These are phyloP conservation scores for Megalurothrips usitatus DNA, from an alignment of 2,888 invertebrate species.

Conservation along the genomic window DNA sequence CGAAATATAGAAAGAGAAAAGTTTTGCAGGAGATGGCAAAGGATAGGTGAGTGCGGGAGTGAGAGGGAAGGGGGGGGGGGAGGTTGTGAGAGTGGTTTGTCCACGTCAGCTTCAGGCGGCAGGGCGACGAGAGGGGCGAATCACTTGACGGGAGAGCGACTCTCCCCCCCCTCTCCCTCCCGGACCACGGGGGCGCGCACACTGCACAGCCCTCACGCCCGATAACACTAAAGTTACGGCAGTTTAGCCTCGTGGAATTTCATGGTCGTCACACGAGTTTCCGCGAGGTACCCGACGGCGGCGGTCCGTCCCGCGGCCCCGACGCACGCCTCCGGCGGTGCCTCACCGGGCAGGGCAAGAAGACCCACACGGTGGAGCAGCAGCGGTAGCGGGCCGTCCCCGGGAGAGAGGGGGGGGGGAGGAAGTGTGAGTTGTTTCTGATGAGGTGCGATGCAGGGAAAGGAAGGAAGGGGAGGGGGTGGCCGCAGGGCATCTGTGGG, in stretches of 20 bases:
- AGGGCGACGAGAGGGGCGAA: not conserved
- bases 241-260: slow-evolving; percentile 3
- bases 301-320: too few relatives aligned
- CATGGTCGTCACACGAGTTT: not conserved
- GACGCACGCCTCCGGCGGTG: too few relatives aligned
- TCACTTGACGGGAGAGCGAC: not conserved
- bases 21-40: too few relatives aligned
- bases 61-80: not conserved
- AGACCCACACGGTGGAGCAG: too few relatives aligned
- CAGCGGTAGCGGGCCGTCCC: too few relatives aligned
- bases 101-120: not conserved
- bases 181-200: not conserved
- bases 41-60: too few relatives aligned
- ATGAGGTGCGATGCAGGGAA: not conserved
- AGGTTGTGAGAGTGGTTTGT: not conserved
- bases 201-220: not conserved
- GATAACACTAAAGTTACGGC: not conserved
- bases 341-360: too few relatives aligned
- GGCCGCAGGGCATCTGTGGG: too few relatives aligned
- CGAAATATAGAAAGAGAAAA: too few relatives aligned
- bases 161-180: not conserved
- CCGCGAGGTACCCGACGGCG: too few relatives aligned
- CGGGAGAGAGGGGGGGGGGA: not conserved
- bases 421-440: slow-evolving; percentile 3
- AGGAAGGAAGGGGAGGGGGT: too few relatives aligned